A percentile compares a stretch with the other conserved stretches of the same genome.
phyloP scores from a whole-genome alignment of 2,113 vertebrate genomes.

The Apeltes quadracus region DNA sequence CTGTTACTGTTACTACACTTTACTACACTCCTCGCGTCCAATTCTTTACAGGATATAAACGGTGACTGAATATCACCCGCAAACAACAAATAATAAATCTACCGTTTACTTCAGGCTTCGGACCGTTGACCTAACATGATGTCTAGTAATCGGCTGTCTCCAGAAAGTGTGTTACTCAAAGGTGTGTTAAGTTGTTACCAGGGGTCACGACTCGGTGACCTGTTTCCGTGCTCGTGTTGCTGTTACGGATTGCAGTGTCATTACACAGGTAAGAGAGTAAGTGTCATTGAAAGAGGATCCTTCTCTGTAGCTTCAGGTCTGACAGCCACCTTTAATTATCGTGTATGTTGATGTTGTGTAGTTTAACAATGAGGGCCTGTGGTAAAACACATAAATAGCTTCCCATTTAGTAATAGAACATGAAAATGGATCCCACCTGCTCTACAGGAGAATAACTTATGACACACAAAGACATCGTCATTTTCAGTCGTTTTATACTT shows the following conservation, averaged over 20 bases:
- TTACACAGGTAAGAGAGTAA: constrained; percentile 60
- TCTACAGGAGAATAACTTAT: constrained; percentile 12
- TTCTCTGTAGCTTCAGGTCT: constrained; percentile 52
- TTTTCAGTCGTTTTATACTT: constrained; percentile 21
- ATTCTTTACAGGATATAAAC: constrained; percentile 2
- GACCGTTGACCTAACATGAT: constrained; percentile 9
- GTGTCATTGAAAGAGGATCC: constrained; percentile 37
- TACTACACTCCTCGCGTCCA: constrained; percentile 3
- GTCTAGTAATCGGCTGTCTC: constrained; percentile 1
- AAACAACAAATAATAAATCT: neutral
- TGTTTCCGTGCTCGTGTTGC: constrained; percentile 24
- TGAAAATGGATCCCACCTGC: constrained; percentile 28
- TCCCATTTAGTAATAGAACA: constrained; percentile 8
- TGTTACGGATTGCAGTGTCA: constrained; percentile 72
- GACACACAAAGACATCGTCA: neutral
- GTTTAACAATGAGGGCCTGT: constrained; percentile 26
- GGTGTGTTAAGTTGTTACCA: constrained; percentile 13
- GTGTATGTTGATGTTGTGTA: constrained; percentile 54
- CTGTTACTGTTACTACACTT: constrained; percentile 46
- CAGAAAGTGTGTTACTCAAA: constrained; percentile 4
- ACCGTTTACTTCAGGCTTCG: constrained; percentile 10
- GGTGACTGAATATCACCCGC: neutral
- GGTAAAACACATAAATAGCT: constrained; percentile 25
- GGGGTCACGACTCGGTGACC: constrained; percentile 10
- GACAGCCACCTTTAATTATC: constrained; percentile 45